Evolutionary conservation across 2,113 vertebrate genomes (phyloP), one percentile per base, ranked within the genome.

Genomic region (Upupa epops): DNA sequence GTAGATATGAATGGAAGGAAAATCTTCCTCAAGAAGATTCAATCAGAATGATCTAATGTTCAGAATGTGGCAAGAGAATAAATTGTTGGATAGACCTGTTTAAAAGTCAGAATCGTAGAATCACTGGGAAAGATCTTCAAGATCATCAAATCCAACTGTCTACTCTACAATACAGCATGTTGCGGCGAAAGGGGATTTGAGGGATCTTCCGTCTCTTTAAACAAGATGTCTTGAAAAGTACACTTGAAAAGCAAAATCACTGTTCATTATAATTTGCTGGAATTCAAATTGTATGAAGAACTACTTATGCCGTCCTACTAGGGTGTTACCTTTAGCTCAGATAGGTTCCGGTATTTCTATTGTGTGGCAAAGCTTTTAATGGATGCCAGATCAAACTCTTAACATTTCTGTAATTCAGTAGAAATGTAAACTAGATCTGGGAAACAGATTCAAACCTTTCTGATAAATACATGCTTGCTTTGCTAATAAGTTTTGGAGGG

Each of bases 381-480:
- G 40, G 66, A 74, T 93, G 94, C 89, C 94, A 96, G 88, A 71
- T 95, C 86, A 96, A 96, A 92, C 92, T 86, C 73, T 83, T 83
- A 56, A 68, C 51, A 59, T 90, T 83, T 88, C 42, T 83, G 64
- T 88, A 77, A 66, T 65, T 52, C 45, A 80, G 42, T 26, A 73
- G 51, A 31, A 96, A 87, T 69, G 89, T 87, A 89, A 95, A 87
- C 51, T 75, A 78, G 83, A 73, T 59, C 29, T 71, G 54, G 52
- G 92, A 92, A 92, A 72, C 4, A 65, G 79, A 94, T 83, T 61
- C 66, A 89, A 87, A 71, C 12, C 25, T 77, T 91, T 88, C 82
- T 60, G 56, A 86, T 52, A 91, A 89, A 86, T 51, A 69, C 1
- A 2, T 79, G 26, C 83, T 95, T 91, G 48, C 64, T 89, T 91